Evolutionary conservation across 2,113 vertebrate species (phyloP).

Genomic region (Sylvilagus bachmani): DNA sequence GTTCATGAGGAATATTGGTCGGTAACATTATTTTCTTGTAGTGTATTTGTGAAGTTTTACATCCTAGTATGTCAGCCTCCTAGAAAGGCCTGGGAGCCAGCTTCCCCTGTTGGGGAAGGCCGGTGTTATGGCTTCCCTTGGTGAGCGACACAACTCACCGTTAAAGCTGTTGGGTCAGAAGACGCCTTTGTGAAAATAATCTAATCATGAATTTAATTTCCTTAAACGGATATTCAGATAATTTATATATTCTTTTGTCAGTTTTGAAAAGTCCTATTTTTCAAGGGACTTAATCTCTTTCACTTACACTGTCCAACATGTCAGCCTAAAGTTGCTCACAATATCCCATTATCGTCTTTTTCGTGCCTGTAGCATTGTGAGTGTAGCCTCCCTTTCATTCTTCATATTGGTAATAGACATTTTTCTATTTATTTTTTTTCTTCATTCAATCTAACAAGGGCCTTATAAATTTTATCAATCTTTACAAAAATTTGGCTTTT

Average conservation of each 20-base stretch:
- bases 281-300: neutral
- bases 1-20: neutral
- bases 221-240: neutral
- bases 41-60: neutral
- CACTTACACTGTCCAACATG: neutral
- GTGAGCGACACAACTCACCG: neutral
- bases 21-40: neutral
- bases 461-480: neutral
- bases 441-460: neutral
- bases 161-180: neutral
- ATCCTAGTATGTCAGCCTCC: neutral
- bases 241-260: conserved; percentile 44
- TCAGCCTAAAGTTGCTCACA: neutral
- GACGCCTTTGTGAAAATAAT: neutral
- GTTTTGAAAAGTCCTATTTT: conserved; percentile 18
- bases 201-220: neutral
- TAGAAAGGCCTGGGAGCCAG: neutral
- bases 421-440: neutral
- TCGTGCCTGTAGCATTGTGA: neutral
- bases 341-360: neutral
- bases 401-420: neutral
- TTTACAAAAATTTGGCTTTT: neutral
- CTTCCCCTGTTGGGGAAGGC: neutral
- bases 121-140: neutral
- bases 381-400: neutral